Percentiles rank a stretch among this genome's conserved stretches.
phyloP scores from a whole-genome alignment of 2,797 vertebrate genomes.

The Vireo griseus region DNA sequence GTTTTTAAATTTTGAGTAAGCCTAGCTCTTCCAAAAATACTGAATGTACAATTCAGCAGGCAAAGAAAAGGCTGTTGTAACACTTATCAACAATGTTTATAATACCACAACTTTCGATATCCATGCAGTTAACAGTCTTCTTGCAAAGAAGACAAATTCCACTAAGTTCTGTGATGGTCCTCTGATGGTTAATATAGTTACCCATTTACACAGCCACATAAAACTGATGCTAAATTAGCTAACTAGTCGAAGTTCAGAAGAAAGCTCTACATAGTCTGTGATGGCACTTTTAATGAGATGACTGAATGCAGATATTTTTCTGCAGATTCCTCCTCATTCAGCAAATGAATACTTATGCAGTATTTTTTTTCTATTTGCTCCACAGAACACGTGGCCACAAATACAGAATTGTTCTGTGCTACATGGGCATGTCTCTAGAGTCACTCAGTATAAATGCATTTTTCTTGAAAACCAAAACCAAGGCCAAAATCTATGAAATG shows the following conservation, averaged over 20 bases:
- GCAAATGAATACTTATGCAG: neutral
- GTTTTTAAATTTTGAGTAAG: neutral
- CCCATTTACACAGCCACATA: neutral
- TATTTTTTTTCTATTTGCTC: neutral
- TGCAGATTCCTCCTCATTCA: neutral
- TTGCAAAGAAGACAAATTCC: neutral
- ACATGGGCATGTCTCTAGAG: neutral
- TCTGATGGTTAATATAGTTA: neutral
- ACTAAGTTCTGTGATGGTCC: neutral
- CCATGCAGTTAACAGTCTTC: neutral
- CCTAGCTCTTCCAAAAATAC: neutral
- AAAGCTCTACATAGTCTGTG: neutral
- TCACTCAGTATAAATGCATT: neutral
- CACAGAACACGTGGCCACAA: neutral
- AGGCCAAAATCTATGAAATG: neutral
- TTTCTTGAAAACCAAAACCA: neutral
- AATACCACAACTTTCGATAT: neutral
- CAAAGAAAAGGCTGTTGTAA: neutral
- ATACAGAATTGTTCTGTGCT: neutral
- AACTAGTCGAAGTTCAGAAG: neutral
- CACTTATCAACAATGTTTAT: neutral
- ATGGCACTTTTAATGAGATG: neutral
- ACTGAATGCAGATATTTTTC: neutral
- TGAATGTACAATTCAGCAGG: neutral
- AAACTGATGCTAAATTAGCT: conserved; percentile 1